Conservation (phyloP, 1,140 invertebrate species). For the Bombus waltoni region DNA sequence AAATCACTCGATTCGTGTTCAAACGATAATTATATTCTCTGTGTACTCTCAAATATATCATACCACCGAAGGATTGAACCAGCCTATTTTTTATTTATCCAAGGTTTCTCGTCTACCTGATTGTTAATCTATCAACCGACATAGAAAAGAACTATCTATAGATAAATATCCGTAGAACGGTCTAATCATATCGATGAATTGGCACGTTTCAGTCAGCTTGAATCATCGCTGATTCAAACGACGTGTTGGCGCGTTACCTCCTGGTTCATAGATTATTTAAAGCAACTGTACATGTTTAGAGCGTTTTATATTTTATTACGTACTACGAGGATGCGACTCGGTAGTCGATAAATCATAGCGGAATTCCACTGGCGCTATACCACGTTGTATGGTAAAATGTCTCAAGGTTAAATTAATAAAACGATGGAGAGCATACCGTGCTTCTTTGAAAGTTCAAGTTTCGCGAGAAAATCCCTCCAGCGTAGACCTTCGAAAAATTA, state of each 20-base stretch:
- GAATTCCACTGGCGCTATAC: too few relatives aligned
- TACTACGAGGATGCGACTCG: background rate
- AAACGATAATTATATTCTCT: too few relatives aligned
- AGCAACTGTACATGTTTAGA: background rate
- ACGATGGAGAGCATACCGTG: too few relatives aligned
- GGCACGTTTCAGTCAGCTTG: background rate
- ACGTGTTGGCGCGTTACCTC: background rate
- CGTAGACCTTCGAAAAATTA: background rate
- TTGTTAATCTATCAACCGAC: too few relatives aligned
- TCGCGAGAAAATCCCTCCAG: background rate
- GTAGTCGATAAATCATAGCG: background rate
- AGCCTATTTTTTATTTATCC: background rate
- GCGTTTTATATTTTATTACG: background rate
- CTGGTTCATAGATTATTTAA: background rate
- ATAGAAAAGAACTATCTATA: too few relatives aligned
- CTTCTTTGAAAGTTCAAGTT: background rate
- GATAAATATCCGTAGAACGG: too few relatives aligned
- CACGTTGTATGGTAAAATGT: background rate
- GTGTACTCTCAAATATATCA: background rate
- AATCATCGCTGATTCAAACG: background rate
- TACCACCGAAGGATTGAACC: background rate
- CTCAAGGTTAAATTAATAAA: background rate
- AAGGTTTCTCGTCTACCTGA: too few relatives aligned
- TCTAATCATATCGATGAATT: background rate
- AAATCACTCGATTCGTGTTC: too few relatives aligned